These are phyloP conservation scores for Malthinus flaveolus DNA, from an alignment of 2,888 invertebrate genomes.

Conservation along the genomic window DNA sequence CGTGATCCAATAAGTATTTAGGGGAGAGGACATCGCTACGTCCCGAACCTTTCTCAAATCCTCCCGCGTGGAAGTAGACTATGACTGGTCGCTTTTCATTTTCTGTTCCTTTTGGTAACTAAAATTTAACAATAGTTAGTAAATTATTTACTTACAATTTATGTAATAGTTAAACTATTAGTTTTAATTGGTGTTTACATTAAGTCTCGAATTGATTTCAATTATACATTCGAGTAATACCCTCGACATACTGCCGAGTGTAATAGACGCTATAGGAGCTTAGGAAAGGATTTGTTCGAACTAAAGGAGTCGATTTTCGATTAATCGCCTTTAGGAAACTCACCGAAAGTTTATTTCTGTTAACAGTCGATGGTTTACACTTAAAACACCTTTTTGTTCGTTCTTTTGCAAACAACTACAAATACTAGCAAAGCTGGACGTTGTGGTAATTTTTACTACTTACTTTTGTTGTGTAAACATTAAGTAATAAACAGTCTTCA, in stretches of 20 bases:
- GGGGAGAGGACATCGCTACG: slow-evolving; percentile 63
- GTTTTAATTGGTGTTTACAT: too few relatives aligned
- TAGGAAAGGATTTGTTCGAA: neutral
- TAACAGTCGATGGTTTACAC: slow-evolving; percentile 12
- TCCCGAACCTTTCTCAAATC: slow-evolving; percentile 64
- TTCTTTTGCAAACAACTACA: slow-evolving; percentile 3
- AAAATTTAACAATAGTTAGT: slow-evolving; percentile 11
- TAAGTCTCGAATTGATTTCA: too few relatives aligned
- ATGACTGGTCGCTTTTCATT: slow-evolving; percentile 61
- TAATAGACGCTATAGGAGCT: neutral
- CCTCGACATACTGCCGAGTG: too few relatives aligned
- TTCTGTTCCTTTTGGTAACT: slow-evolving; percentile 47
- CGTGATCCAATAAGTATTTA: slow-evolving; percentile 65
- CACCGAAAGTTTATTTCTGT: neutral
- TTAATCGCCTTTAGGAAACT: slow-evolving; percentile 1
- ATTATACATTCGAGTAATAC: too few relatives aligned
- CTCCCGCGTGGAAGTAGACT: slow-evolving; percentile 70
- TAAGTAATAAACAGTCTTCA: slow-evolving; percentile 68
- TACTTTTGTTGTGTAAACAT: slow-evolving; percentile 62
- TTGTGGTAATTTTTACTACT: neutral
- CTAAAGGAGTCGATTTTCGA: neutral
- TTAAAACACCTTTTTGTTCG: slow-evolving; percentile 12
- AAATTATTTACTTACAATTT: neutral
- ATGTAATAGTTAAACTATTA: too few relatives aligned
- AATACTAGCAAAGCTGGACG: neutral